phyloP scores from a whole-genome alignment of 2,888 invertebrate genomes.

The Orthosia gothica region DNA sequence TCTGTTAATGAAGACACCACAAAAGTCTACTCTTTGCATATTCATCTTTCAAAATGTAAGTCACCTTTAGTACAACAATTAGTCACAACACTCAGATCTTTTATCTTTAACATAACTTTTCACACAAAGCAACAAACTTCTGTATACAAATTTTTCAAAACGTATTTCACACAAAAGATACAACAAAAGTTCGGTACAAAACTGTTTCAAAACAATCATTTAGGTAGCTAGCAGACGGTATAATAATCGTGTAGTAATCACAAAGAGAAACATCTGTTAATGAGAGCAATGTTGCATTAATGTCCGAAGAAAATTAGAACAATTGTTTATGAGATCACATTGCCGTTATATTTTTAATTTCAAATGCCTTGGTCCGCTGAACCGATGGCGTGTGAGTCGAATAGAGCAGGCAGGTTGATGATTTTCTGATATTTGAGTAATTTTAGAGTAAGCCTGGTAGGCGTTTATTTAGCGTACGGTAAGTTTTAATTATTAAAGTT shows the following conservation, averaged over 20 bases:
- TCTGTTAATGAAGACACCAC: not conserved
- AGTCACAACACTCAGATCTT: constrained; percentile 27
- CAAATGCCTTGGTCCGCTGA: constrained; percentile 82
- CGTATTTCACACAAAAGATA: not conserved
- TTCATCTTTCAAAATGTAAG: not conserved
- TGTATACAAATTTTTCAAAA: constrained; percentile 15
- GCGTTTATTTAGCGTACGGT: not conserved
- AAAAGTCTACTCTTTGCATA: not conserved
- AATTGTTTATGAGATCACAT: constrained; percentile 83
- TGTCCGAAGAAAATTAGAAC: constrained; percentile 76
- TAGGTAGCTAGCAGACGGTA: constrained; percentile 17
- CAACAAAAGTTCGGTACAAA: constrained; percentile 1
- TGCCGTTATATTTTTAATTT: constrained; percentile 87
- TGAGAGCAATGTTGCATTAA: constrained; percentile 83
- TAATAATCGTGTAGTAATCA: constrained; percentile 60
- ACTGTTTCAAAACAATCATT: constrained; percentile 17
- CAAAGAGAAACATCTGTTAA: constrained; percentile 73
- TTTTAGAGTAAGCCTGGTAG: not conserved
- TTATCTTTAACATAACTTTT: constrained; percentile 16
- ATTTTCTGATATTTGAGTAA: not conserved
- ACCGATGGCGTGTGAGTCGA: constrained; percentile 57
- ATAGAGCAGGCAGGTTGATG: constrained; percentile 68
- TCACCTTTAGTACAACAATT: constrained; percentile 18
- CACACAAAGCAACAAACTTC: constrained; percentile 27
- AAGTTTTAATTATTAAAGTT: not conserved